phyloP scores from a whole-genome alignment of 2,113 vertebrate genomes.

The Dasyprocta punctata region DNA sequence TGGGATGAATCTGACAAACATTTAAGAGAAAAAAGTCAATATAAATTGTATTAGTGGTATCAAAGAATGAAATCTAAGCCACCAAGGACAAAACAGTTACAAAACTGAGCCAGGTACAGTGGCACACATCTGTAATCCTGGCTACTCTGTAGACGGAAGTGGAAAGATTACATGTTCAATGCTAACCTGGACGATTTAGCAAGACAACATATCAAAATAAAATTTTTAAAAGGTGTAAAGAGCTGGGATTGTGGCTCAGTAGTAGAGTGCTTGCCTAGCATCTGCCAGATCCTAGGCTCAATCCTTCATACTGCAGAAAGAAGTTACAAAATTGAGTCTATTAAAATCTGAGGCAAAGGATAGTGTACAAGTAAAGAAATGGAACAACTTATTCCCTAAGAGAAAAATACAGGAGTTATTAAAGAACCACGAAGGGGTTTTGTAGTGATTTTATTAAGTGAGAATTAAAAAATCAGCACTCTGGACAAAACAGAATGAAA shows the following conservation, averaged over 20 bases:
- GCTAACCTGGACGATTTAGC: background rate
- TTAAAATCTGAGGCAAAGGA: background rate
- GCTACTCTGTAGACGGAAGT: background rate
- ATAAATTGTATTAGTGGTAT: background rate
- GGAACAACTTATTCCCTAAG: background rate
- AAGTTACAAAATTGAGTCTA: background rate
- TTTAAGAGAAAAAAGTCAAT: background rate
- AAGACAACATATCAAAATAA: background rate
- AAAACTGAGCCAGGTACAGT: background rate
- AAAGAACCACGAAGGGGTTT: background rate
- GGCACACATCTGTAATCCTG: background rate
- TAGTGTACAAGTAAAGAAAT: slow-evolving; percentile 9
- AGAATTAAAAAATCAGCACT: background rate
- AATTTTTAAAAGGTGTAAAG: background rate
- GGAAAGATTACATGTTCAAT: background rate
- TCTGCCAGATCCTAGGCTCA: background rate
- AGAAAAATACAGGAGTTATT: background rate
- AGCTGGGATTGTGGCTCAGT: background rate
- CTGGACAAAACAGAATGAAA: background rate
- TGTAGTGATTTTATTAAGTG: background rate
- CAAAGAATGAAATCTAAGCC: background rate
- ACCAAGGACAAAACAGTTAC: background rate
- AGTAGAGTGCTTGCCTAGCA: background rate
- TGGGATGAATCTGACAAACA: background rate
- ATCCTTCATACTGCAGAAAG: background rate